Evolutionary conservation across 1,140 invertebrate species (phyloP), one percentile per base, ranked within the genome.

Genomic region (Centruroides vittatus): DNA sequence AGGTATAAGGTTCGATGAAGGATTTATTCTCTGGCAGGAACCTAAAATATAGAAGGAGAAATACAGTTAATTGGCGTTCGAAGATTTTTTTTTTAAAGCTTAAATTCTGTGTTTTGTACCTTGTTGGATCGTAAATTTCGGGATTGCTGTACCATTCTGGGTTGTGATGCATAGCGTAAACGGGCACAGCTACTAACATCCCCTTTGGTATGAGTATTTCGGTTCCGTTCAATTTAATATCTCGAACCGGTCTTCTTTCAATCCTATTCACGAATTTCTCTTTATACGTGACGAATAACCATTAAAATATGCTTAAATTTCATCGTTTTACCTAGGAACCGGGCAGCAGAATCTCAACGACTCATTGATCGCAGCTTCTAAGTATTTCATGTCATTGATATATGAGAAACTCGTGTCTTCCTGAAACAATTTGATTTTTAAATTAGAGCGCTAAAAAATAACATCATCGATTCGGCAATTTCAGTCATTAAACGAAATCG

Each of bases 171-270:
- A 88, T 73, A 3, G 78, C 79, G 47, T 80, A 73, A 3, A 80
- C 72, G 0, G 81, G 78, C 41, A 88, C 76, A 10, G 80, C 70
- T 3, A 87, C 70, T 3, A 76, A 65, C 0, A 76, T 83, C 3
- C 79, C 84, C 70, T 76, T 75, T 8, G 62, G 66, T 35, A 76
- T 68, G 41, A 57, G 60, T 34, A 76, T 67, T 8, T 53, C 60
- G 9, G 70, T 66, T 4, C 46, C 49, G 12, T 35, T 48, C 47
- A 61, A 35, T 58, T 51, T 12, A 35, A 36, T 57, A 8, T 60
- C 47, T 11, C 36, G 11, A 4, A 35, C 48, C 3, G 60, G 12
- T 10, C 48, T 35, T 41, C 60, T 50, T 57, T 61, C 60, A 1
- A 61, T 47, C 47, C 34, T 13, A 35, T 7, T 7, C 34, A 23